Evolutionary conservation across 2,888 invertebrate species (phyloP), one percentile per base, ranked within the genome.

Genomic region (Seladonia tumulorum): DNA sequence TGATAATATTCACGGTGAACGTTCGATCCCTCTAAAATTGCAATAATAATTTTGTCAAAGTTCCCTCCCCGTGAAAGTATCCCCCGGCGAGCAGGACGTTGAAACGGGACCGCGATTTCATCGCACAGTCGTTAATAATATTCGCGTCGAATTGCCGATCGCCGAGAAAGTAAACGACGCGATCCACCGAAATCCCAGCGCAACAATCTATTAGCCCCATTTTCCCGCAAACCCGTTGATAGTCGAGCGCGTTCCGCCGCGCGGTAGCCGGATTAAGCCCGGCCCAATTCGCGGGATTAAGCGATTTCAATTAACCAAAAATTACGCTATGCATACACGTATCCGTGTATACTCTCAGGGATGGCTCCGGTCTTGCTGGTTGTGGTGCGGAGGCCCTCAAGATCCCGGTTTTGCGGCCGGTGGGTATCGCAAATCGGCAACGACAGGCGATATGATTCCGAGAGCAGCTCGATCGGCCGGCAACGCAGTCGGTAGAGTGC

Each of bases 301-400:
- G 74, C 49, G 82, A 57, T 78, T 76, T 63, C 70, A 47, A 84
- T 78, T 75, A 71, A 75, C 79, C 60, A 83, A 83, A 75, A 79
- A 83, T 74, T 72, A 74, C 49, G n/a, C 4, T 39, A 25, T 4
- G n/a, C 35, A n/a, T n/a, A 53, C n/a, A 7, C 0, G 8, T 53
- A 22, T 53, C 5, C 22, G 22, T 53, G 8, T 49, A 53, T 53
- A 22, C 22, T 53, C 10, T n/a, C 53, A 53, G n/a, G 10, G 53
- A 1, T n/a, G 35, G 10, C 5, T n/a, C 29, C 63, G 25, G 7
- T 18, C 39, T 10, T 39, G 35, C 22, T 39, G 66, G 12, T 5
- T 29, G 2, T 16, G 7, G 63, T 0, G 12, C 1, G 16, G 25
- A 60, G 5, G 29, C n/a, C 22, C 42, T 16, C 18, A 68, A 76